Evolutionary conservation across 2,888 invertebrate species (phyloP).

Genomic region (Drosophila vallismaia): DNA sequence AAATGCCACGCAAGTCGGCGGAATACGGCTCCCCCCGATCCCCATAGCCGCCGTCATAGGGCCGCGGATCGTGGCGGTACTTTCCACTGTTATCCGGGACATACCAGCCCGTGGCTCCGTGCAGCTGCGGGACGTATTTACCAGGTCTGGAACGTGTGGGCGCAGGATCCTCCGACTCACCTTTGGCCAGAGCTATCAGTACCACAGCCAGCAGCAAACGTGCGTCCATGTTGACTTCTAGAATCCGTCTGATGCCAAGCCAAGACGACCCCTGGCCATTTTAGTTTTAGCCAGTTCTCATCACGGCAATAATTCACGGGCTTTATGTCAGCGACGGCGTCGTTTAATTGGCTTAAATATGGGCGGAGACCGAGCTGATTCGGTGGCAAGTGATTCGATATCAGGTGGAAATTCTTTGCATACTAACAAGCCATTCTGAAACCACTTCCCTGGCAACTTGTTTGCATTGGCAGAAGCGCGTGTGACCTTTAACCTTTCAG

Average conservation of each 20-base stretch:
- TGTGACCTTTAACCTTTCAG: conserved; percentile 58
- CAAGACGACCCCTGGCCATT: conserved; percentile 51
- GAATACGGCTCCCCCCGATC: conserved; percentile 84
- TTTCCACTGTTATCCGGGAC: conserved; percentile 85
- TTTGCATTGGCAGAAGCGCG: conserved; percentile 41
- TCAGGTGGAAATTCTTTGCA: conserved; percentile 58
- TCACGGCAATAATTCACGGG: conserved; percentile 44
- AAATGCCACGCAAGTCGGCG: conserved; percentile 58
- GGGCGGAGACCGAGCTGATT: conserved; percentile 42
- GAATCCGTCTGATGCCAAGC: conserved; percentile 55
- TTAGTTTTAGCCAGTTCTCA: conserved; percentile 47
- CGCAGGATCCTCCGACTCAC: conserved; percentile 17
- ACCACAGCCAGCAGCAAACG: conserved; percentile 39
- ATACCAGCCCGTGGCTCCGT: conserved; percentile 85
- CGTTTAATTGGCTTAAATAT: conserved; percentile 53
- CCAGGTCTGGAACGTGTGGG: conserved; percentile 58
- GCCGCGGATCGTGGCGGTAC: conserved; percentile 85
- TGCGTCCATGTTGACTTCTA: conserved; percentile 58
- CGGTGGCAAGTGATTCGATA: conserved; percentile 34
- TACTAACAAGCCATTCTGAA: conserved; percentile 65
- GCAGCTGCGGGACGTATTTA: conserved; percentile 69
- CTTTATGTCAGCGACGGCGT: conserved; percentile 55
- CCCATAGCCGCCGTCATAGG: conserved; percentile 85
- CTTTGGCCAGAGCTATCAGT: conserved; percentile 9
- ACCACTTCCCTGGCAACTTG: conserved; percentile 50